Base-by-base conservation (phyloP, 64 coral and sea anemone species). In the Cladopsammia gracilis region DNA sequence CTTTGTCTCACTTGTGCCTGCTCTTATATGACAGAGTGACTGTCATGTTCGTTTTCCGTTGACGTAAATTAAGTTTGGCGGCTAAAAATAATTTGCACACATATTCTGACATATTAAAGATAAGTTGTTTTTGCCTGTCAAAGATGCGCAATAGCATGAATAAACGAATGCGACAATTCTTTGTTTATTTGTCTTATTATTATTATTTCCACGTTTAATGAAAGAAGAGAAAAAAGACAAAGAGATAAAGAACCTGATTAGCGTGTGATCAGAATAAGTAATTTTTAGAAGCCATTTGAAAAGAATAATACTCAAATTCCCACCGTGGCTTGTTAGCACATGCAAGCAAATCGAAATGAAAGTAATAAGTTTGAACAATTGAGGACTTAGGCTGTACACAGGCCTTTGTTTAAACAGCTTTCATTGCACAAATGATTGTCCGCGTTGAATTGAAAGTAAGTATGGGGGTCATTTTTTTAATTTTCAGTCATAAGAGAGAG, bases 361-460 rank as follows among this genome's bases (percentile, higher is more conserved):
- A 52, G 50, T 56, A 13, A 77, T 77, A 77, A 54, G 75, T 56
- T 54, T 77, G 48, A 56, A 77, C 20, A 54, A 76, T 54, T 22
- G 50, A 77, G 22, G 4, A 52, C n/a, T 20, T 76, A 54, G 12
- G 47, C 45, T 8, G 23, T 53, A 52, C 74, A 76, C 19, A 54
- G 11, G n/a, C 9, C 49, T 54, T 23, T 77, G 50, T 77, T 77
- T 77, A 14, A 53, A 77, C 75, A 77, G 75, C 48, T 77, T 77
- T 77, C 7, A 8, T 56, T 22, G 22, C 50, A 25, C 75, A 25
- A 53, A 77, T 77, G 3, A 25, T 54, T 48, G 19, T 18, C 50
- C 75, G 49, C 20, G 49, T 56, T 45, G 53, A 77, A 77, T 77
- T 48, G 54, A 77, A 25, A 25, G 75, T 54, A 54, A 18, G 53